A percentile compares a stretch with the other conserved stretches of the same genome.
These are phyloP conservation scores for Porites lobata DNA, from an alignment of 92 coral and sea anemone species.

Conservation along the genomic window DNA sequence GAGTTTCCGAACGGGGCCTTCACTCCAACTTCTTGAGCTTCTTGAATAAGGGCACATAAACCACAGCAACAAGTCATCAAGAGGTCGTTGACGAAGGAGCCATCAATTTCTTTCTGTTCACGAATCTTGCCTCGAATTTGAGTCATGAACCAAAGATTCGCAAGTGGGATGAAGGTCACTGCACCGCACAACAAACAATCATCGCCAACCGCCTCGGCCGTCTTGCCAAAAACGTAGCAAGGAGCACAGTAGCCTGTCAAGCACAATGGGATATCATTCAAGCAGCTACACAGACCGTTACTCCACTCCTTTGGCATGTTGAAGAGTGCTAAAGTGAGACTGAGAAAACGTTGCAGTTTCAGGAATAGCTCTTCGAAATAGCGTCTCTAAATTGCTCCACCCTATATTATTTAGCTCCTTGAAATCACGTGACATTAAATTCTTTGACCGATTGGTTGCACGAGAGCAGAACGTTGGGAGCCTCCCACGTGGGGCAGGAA, in stretches of 20 bases:
- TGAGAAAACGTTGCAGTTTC: background rate
- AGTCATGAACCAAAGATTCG: conserved; percentile 80
- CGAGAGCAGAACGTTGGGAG: background rate
- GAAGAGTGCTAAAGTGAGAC: background rate
- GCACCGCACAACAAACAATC: conserved; percentile 95
- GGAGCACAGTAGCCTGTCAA: conserved; percentile 86
- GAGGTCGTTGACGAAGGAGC: conserved; percentile 78
- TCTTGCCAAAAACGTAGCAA: conserved; percentile 95
- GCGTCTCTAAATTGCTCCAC: background rate
- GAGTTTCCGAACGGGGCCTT: conserved; percentile 95
- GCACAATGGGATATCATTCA: conserved; percentile 86
- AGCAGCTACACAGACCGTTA: conserved; percentile 85
- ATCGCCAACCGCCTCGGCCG: conserved; percentile 96
- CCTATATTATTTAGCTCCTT: background rate
- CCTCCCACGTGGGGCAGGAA: too few species aligned
- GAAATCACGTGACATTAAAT: background rate
- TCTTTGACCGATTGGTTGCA: conserved; percentile 9
- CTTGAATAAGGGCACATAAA: conserved; percentile 82
- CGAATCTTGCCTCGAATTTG: conserved; percentile 94
- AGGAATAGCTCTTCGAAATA: background rate
- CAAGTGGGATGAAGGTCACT: conserved; percentile 80
- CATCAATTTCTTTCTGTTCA: conserved; percentile 90
- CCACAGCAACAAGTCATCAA: conserved; percentile 89
- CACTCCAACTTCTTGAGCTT: conserved; percentile 94
- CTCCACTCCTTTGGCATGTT: conserved; percentile 63